These are phyloP conservation scores for Hydroisotoma schaefferi DNA, from an alignment of 2,888 invertebrate species.

Conservation along the genomic window DNA sequence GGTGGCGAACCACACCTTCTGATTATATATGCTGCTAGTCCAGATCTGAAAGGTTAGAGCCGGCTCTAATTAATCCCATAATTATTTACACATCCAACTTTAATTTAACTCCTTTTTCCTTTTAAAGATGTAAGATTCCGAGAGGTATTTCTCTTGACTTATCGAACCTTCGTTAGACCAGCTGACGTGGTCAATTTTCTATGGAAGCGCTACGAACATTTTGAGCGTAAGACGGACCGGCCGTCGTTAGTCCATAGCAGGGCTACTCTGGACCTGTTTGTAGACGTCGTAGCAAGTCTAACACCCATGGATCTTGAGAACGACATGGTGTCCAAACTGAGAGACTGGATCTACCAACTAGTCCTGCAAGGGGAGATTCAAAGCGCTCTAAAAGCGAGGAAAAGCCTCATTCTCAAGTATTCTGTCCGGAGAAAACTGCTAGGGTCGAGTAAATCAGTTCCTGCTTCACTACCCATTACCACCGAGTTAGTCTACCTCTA, in stretches of 20 bases:
- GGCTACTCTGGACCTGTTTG: constrained; percentile 86
- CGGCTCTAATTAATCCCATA: not conserved
- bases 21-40: constrained; percentile 92
- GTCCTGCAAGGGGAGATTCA: constrained; percentile 87
- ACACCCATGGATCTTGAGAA: constrained; percentile 83
- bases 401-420: constrained; percentile 85
- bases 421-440: constrained; percentile 57
- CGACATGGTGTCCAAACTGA: constrained; percentile 72
- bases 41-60: constrained; percentile 71
- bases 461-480: constrained; percentile 58
- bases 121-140: constrained; percentile 81
- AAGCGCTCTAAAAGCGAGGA: constrained; percentile 82
- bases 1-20: constrained; percentile 93
- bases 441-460: constrained; percentile 55
- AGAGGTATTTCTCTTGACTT: constrained; percentile 97
- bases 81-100: not conserved
- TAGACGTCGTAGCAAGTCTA: constrained; percentile 90
- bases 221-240: constrained; percentile 51
- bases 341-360: constrained; percentile 90
- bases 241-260: constrained; percentile 59
- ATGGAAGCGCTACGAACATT: constrained; percentile 71
- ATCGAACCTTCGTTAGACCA: constrained; percentile 90
- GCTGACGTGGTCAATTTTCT: constrained; percentile 79
- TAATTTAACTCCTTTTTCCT: constrained; percentile 10
- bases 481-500: constrained; percentile 53